Conservation (phyloP, 2,797 vertebrate species). For the Oreochromis mossambicus region DNA sequence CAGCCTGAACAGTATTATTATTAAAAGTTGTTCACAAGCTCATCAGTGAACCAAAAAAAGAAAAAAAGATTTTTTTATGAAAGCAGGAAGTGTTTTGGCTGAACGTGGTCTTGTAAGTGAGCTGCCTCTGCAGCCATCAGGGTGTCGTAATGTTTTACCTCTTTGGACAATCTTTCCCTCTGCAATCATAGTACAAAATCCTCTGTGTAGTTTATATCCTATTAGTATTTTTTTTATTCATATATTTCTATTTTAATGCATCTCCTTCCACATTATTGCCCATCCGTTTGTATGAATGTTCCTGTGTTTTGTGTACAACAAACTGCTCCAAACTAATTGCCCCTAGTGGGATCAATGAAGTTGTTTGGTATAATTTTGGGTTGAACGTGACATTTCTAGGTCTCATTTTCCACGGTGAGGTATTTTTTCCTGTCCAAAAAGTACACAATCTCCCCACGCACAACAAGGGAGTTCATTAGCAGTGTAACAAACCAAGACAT, state of each 20-base stretch:
- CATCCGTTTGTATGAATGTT: not conserved
- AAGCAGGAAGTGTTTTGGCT: not conserved
- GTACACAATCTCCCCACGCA: not conserved
- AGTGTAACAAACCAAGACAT: not conserved
- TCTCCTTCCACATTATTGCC: not conserved
- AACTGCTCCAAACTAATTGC: not conserved
- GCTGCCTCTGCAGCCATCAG: not conserved
- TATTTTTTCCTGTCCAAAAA: not conserved
- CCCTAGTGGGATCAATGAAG: not conserved
- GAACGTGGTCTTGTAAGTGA: not conserved
- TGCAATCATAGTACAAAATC: not conserved
- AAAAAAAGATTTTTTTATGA: not conserved
- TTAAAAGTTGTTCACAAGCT: not conserved
- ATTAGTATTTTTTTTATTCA: not conserved
- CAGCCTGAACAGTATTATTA: not conserved
- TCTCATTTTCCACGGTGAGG: not conserved
- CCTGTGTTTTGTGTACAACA: not conserved
- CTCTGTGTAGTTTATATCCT: not conserved
- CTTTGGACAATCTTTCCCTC: not conserved
- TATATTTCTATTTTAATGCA: not conserved
- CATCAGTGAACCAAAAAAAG: not conserved
- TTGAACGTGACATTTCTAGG: not conserved
- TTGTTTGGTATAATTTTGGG: not conserved
- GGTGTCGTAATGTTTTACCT: not conserved
- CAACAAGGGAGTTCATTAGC: not conserved